Evolutionary conservation across 2,113 vertebrate genomes (phyloP), one percentile per base, ranked within the genome.

Genomic region (Rhineura floridana): DNA sequence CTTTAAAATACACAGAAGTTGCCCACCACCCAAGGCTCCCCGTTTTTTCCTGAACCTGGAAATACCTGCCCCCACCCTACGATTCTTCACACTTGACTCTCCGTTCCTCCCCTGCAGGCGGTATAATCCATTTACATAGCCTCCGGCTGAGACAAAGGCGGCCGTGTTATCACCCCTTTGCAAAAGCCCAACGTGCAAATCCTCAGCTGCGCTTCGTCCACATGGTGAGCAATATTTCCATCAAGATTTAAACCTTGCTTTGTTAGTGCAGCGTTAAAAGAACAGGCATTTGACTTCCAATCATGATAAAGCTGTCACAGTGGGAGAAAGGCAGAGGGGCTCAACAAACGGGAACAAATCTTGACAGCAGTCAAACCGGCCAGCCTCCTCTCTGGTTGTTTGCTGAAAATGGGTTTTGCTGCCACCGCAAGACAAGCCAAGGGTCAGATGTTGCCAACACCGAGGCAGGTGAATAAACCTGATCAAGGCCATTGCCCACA

Each of bases 111-210:
- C 50, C 33, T 8, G 72, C 81, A 9, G 85, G 81, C 84, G 52
- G 91, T 88, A 88, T 87, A 89, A 94, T 83, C 92, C 80, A 91
- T 96, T 96, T 95, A 94, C 89, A 90, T 93, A 95, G 94, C 69
- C 75, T 2, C 86, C 28, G 8, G 75, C 83, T 69, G 4, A 46
- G 85, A 96, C 96, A 96, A 96, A 96, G 91, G 91, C 88, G 11
- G 83, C 93, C 92, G 93, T 95, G 96, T 97, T 97, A 97, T 97
- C 95, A 8, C 88, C 78, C 88, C 1, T 83, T 33, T 46, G 91
- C 93, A 94, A 89, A 46, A 85, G 90, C 75, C 13, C 85, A 0
- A 0, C 3, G 33, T 90, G 46, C 83, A 59, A 33, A 75, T 62
- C 48, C 78, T 0, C 67, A 4, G 4, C 33, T 2, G 25, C 8